Evolutionary conservation across 2,797 vertebrate genomes (phyloP).

Genomic region (Pseudomugil gertrudae): DNA sequence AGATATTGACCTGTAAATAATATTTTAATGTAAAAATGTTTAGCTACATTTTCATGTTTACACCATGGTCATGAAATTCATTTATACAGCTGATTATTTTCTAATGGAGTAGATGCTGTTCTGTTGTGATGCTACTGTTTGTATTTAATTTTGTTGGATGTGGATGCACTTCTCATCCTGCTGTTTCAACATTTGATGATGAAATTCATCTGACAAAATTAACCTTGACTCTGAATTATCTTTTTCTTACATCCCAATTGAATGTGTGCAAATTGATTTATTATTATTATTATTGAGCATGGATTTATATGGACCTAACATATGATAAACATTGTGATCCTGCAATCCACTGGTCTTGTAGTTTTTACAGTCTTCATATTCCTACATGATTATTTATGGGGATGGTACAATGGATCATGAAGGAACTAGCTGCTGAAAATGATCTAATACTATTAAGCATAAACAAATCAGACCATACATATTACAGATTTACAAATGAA

Average conservation of each 20-base stretch:
- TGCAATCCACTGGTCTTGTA: conserved; percentile 48
- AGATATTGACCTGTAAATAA: conserved; percentile 76
- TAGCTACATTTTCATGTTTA: conserved; percentile 54
- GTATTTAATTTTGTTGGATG: conserved; percentile 44
- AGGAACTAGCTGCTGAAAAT: background rate
- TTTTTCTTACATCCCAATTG: conserved; percentile 32
- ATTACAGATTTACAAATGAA: background rate
- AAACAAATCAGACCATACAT: background rate
- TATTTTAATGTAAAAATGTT: conserved; percentile 70
- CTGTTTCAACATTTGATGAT: conserved; percentile 43
- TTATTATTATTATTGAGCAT: conserved; percentile 72
- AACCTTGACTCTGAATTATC: conserved; percentile 40
- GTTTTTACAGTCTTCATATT: conserved; percentile 16
- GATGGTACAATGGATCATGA: background rate
- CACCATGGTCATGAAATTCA: conserved; percentile 52
- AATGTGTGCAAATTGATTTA: conserved; percentile 28
- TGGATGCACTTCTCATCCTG: conserved; percentile 39
- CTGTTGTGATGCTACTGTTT: conserved; percentile 47
- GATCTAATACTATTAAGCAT: background rate
- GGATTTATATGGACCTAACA: conserved; percentile 81
- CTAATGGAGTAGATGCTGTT: conserved; percentile 39
- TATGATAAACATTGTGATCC: conserved; percentile 83
- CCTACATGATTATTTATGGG: background rate
- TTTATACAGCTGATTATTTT: conserved; percentile 61
- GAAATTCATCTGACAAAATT: conserved; percentile 50